phyloP scores from a whole-genome alignment of 2,888 invertebrate species.

The Tenthredo livida region DNA sequence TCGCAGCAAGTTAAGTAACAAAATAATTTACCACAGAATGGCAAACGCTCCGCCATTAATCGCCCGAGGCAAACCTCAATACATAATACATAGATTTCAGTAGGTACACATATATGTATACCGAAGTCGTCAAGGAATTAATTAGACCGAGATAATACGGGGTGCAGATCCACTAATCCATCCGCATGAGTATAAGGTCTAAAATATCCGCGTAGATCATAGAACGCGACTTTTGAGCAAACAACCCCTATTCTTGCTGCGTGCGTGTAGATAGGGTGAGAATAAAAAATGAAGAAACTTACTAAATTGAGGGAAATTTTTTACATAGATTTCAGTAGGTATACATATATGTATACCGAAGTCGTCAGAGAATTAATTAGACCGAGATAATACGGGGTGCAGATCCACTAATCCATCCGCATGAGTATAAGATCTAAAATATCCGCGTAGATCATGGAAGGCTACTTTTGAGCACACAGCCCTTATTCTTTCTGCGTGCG shows the following conservation, averaged over 20 bases:
- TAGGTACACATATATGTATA: not conserved
- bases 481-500: too few species aligned
- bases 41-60: not conserved
- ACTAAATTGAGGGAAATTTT: conserved; percentile 2
- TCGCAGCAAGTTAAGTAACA: not conserved
- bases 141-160: not conserved
- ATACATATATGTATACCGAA: not conserved
- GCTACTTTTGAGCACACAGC: too few species aligned
- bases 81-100: not conserved
- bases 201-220: not conserved
- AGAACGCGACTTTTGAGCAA: too few species aligned
- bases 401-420: not conserved
- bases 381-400: not conserved
- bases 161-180: not conserved
- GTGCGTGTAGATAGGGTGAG: not conserved
- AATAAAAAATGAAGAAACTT: not conserved
- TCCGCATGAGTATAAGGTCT: not conserved
- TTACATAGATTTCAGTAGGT: not conserved
- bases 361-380: not conserved
- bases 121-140: conserved; percentile 11
- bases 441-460: not conserved
- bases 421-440: not conserved
- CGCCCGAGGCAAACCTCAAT: not conserved
- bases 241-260: too few species aligned
- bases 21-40: conserved; percentile 42